Base-by-base conservation (phyloP, 2,888 invertebrate species). In the Apodemia mormo region DNA sequence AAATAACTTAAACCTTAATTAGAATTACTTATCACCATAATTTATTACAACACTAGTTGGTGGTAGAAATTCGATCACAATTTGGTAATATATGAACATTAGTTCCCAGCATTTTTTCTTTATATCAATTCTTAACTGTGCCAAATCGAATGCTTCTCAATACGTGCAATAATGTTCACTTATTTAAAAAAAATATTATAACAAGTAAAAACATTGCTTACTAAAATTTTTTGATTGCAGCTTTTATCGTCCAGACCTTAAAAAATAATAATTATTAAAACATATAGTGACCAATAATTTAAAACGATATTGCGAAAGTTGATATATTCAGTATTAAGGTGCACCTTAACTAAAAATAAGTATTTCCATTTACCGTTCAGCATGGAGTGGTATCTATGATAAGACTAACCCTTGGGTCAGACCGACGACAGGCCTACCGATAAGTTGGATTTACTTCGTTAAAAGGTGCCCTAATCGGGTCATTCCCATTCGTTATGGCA, bases 381-480 rank as follows among this genome's bases (percentile, higher is more conserved):
- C 78, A 85, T 49, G 85, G 88, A 91, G 89, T 90, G 90, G 88
- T 84, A 81, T 82, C 84, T 79, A 75, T 76, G 82, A 82, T 82
- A 82, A 84, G 82, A 79, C 76, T 76, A 75, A 76, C 75, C 79
- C 73, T 61, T 65, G 79, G 79, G 79, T 79, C 79, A 79, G 72
- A 68, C 68, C 76, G 78, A 66, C 78, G 80, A 80, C 80, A 80
- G 77, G 77, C 76, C 75, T 72, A 45, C 80, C 84, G 88, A 89
- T 89, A 90, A 90, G 85, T 83, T 80, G 87, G 86, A 89, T 90
- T 91, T 92, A 92, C 89, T 90, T 91, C 90, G 87, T 90, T 90
- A 91, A 93, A 93, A 92, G 92, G 92, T 90, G 86, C 87, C 88
- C 83, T 90, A 92, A 92, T 91, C 85, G 86, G 87, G 87, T 85